phyloP scores from a whole-genome alignment of 2,113 vertebrate species.

The Herpetotheres cachinnans region DNA sequence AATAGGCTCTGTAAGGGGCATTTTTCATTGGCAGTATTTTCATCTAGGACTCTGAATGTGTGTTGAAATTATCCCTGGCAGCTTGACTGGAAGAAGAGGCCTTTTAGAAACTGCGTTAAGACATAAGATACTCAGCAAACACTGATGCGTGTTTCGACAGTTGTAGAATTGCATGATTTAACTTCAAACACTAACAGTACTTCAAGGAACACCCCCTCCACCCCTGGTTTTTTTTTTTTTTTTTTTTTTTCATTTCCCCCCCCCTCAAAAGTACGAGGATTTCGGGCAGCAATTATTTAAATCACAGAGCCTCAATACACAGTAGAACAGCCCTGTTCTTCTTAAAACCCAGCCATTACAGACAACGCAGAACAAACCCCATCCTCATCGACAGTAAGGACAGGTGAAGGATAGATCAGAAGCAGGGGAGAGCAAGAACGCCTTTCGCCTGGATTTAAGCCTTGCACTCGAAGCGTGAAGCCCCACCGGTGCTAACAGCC shows the following conservation, averaged over 20 bases:
- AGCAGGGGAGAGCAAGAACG: neutral
- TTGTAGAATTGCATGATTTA: neutral
- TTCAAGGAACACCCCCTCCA: fast-evolving
- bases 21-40: neutral
- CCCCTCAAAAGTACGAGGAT: neutral
- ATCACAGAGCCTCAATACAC: neutral
- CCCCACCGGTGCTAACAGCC: neutral
- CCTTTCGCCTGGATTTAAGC: neutral
- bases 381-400: neutral
- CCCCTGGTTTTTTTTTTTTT: fast-evolving
- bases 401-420: neutral
- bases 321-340: neutral
- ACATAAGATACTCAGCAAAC: neutral
- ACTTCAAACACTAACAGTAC: neutral
- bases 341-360: neutral
- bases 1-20: neutral
- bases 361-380: neutral
- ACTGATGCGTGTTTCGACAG: neutral
- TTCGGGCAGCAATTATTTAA: neutral
- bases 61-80: neutral
- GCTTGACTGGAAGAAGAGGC: neutral
- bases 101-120: neutral
- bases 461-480: neutral
- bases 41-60: neutral
- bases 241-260: too few species aligned